Evolutionary conservation across 2,888 invertebrate species (phyloP).

Genomic region (Galeopsomyia nigrocyanea): DNA sequence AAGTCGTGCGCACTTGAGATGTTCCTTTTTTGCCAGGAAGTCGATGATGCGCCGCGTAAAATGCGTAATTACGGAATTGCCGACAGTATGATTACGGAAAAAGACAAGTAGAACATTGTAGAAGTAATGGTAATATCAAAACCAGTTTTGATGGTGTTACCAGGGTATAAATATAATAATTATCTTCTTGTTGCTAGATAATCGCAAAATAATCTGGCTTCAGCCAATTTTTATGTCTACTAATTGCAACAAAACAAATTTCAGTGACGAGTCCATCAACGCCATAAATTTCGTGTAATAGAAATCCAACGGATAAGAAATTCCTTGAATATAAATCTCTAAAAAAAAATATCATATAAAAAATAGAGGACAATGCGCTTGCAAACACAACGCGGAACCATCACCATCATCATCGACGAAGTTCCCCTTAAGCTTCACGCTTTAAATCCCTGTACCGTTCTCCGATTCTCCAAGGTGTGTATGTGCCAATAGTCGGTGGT

Average conservation of each 20-base stretch:
- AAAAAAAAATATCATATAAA: too few species aligned
- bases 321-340: too few species aligned
- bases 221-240: not conserved
- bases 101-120: slow-evolving; percentile 37
- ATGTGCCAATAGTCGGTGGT: too few species aligned
- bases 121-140: slow-evolving; percentile 18
- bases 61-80: slow-evolving; percentile 31
- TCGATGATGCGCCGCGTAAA: not conserved
- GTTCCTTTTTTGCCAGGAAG: not conserved
- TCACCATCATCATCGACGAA: not conserved
- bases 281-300: too few species aligned
- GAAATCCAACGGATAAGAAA: too few species aligned
- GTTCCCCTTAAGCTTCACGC: not conserved
- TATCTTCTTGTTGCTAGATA: slow-evolving; percentile 7
- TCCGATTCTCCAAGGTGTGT: too few species aligned
- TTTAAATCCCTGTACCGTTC: too few species aligned
- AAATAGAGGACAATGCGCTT: too few species aligned
- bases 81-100: slow-evolving; percentile 39
- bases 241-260: not conserved
- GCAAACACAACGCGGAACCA: not conserved
- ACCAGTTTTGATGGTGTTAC: slow-evolving; percentile 32
- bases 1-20: too few species aligned
- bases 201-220: not conserved
- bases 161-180: slow-evolving; percentile 13
- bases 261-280: too few species aligned